Conservation (phyloP, 2,797 vertebrate genomes). For the Psittacula echo region DNA sequence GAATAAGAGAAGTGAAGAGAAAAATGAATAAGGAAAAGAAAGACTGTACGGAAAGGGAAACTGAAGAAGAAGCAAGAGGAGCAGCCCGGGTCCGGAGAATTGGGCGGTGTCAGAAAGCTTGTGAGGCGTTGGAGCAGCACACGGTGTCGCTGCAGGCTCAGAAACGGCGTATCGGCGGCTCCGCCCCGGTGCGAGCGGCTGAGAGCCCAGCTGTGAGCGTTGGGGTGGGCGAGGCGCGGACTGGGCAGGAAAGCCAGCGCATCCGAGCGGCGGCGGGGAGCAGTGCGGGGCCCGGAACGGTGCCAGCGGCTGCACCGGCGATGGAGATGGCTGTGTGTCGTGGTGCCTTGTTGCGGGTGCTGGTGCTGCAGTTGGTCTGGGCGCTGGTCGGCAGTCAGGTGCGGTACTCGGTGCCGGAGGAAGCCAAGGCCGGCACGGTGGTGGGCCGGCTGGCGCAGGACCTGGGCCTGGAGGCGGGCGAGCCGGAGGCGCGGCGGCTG, state of each 20-base stretch:
- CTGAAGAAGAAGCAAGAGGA: no score
- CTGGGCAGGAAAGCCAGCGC: neutral
- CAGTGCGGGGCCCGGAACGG: fast-evolving
- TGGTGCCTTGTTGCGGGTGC: neutral
- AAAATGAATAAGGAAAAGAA: neutral
- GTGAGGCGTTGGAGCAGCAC: neutral
- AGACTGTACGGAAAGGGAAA: fast-evolving
- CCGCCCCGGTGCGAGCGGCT: neutral
- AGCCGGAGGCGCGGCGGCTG: no score
- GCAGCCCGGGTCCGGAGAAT: fast-evolving
- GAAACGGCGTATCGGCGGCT: neutral
- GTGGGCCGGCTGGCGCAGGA: no score
- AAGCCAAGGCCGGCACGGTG: neutral
- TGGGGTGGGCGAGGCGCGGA: neutral
- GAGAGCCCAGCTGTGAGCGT: neutral
- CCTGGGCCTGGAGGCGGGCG: no score
- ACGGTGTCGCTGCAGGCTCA: neutral
- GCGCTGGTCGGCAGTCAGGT: slow-evolving; percentile 69
- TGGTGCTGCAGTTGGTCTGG: slow-evolving; percentile 55
- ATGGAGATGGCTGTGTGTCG: no score
- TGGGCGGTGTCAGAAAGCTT: fast-evolving
- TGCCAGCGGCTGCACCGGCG: no score
- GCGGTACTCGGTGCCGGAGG: slow-evolving; percentile 2
- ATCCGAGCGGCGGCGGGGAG: neutral
- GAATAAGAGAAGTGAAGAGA: neutral